These are phyloP conservation scores for Bombycilla garrulus DNA, from an alignment of 2,113 vertebrate genomes.

Conservation along the genomic window DNA sequence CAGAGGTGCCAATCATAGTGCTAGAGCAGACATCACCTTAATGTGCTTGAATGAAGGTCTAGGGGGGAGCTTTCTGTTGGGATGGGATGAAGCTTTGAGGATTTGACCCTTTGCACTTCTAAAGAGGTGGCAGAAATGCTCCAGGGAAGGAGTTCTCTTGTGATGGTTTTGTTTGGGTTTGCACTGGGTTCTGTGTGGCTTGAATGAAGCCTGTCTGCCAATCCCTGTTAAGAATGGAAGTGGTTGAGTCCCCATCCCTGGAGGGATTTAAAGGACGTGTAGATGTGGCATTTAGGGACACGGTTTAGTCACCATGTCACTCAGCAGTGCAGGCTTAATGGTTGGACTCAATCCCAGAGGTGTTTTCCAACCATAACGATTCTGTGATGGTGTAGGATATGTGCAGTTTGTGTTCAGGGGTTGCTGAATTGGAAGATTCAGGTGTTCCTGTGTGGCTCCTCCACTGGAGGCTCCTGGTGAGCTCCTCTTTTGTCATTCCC, in stretches of 20 bases:
- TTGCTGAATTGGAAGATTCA: background rate
- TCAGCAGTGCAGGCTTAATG: background rate
- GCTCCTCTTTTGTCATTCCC: background rate
- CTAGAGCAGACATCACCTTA: background rate
- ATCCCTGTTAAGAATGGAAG: background rate
- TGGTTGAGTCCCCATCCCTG: background rate
- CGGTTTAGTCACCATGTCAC: background rate
- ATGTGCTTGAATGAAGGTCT: background rate
- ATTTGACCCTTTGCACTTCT: background rate
- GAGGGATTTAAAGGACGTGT: fast-evolving
- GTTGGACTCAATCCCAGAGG: background rate
- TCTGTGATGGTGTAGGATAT: background rate
- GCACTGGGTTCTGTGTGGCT: background rate
- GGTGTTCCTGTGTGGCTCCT: background rate
- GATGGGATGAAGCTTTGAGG: background rate
- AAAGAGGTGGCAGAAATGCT: background rate
- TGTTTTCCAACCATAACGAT: background rate
- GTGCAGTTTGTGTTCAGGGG: background rate
- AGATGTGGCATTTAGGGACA: background rate
- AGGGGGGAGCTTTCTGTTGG: background rate
- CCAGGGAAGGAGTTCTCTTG: background rate
- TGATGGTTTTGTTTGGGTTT: background rate
- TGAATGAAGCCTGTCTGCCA: background rate
- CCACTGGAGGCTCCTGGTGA: background rate
- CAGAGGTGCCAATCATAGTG: background rate